Base-by-base conservation (phyloP, 2,113 vertebrate genomes). In the Dromas ardeola region DNA sequence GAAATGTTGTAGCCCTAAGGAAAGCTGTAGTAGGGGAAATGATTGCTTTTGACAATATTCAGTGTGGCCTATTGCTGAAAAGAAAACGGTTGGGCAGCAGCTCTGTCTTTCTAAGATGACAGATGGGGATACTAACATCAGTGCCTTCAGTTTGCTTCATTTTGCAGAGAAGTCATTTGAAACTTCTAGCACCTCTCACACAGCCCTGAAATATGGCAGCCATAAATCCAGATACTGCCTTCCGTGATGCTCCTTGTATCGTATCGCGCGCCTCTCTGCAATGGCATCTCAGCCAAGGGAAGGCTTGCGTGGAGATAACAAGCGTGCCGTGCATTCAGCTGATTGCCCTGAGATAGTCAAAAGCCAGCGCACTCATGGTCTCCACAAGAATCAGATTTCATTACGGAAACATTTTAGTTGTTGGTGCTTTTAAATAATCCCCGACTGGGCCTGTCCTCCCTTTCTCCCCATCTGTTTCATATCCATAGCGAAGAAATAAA, bases 31-130 rank as follows among this genome's bases (percentile, higher is more conserved):
- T 50, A 83, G 79, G 40, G 45, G 36, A 80, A 93, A 90, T 82
- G 40, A 95, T 81, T 56, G 63, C 43, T 87, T 91, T 52, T 93
- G 86, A 94, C 77, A 90, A 49, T 65, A 82, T 36, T 63, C 79
- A 25, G 40, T 15, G 11, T 74, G 81, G 42, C 49, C 82, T 71
- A 29, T 45, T 82, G 73, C 90, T 69, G 70, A 32, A 88, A 80
- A 70, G 67, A 62, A 83, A 88, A 66, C 0, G 1, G 15, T 65
- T 21, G 9, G 70, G 81, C 83, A 95, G 82, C 56, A 85, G 66
- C 59, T 91, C 86, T 70, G n/a, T 18, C 81, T 88, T 94, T 94
- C 91, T 62, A 91, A 93, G 81, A 89, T 85, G 91, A 94, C 74
- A 80, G 74, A 95, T 81, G 76, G 47, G 53, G 62, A 22, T 42